Evolutionary conservation across 1,140 invertebrate species (phyloP), one percentile per base, ranked within the genome.

Genomic region (Monomorium pharaonis): DNA sequence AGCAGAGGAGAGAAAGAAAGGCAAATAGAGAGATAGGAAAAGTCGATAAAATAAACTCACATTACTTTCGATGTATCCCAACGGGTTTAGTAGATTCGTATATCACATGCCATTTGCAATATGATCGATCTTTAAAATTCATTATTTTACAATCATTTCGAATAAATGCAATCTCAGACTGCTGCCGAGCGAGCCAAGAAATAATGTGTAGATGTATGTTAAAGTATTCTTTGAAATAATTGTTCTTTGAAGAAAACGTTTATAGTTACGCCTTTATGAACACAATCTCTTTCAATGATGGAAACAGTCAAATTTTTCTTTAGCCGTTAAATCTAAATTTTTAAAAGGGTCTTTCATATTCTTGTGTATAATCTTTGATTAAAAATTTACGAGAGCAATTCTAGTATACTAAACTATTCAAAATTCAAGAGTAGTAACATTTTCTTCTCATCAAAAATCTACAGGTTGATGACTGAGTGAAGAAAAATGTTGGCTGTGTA

Each of bases 11-110:
- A 21, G 4, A 70, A 18, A 12, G 12, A 14, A 62, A 58, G n/a
- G 58, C 3, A 56, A 27, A 47, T 42, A 62, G 56, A 60, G 47
- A 33, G 51, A 49, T 24, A 24, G 16, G 6, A 76, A 42, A 49
- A 27, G 51, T 69, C 42, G 83, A 76, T 51, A 65, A 88, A 49
- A 63, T 89, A 81, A 85, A 88, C 77, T 87, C 30, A 6, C 12
- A 16, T 87, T 87, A 87, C 42, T 70, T 33, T 77, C 63, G 27
- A 72, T 9, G 18, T 72, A 14, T 77, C 78, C 37, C 63, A 56
- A n/a, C 1, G 37, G 54, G 51, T 44, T 87, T n/a, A 24, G 24
- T 30, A 24, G 44, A 87, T 72, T 88, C 33, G 33, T 51, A 51
- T 77, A 49, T 58, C 63, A 47, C 56, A 47, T 62, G 30, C 27